phyloP scores from a whole-genome alignment of 2,113 vertebrate species.

The Penelope pileata region DNA sequence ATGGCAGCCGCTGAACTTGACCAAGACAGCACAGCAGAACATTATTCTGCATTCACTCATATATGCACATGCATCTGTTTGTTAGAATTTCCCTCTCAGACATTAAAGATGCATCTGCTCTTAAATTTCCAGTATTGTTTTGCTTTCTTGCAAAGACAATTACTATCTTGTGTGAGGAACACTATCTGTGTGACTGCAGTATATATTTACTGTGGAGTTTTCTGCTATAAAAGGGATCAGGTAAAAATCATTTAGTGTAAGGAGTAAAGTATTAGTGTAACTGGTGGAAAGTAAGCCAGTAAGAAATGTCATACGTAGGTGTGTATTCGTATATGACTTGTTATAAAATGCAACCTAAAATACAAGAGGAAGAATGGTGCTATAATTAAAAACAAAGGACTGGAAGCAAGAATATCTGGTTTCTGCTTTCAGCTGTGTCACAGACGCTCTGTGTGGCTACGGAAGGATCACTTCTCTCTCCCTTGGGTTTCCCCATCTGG shows the following conservation, averaged over 20 bases:
- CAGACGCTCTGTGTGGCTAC: conserved; percentile 3
- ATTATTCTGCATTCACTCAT: neutral
- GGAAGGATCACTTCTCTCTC: conserved; percentile 36
- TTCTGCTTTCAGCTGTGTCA: conserved; percentile 40
- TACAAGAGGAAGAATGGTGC: conserved; percentile 48
- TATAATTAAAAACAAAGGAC: conserved; percentile 60
- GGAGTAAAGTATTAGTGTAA: neutral
- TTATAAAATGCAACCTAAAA: conserved; percentile 51
- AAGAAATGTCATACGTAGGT: conserved; percentile 18
- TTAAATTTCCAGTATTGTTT: neutral
- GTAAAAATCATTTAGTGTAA: neutral
- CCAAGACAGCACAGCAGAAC: neutral
- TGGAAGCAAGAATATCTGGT: conserved; percentile 62
- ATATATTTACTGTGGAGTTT: conserved; percentile 1
- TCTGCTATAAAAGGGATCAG: neutral
- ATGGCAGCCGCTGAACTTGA: neutral
- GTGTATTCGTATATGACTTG: conserved; percentile 27
- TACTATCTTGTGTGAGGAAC: neutral
- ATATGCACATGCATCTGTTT: neutral
- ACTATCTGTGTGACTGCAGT: neutral
- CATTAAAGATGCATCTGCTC: neutral
- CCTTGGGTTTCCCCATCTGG: conserved; percentile 39
- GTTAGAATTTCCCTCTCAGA: conserved; percentile 5
- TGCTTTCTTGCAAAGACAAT: neutral
- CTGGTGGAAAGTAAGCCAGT: neutral